phyloP scores from a whole-genome alignment of 1,140 invertebrate genomes.

The Paraescarpia echinospica region DNA sequence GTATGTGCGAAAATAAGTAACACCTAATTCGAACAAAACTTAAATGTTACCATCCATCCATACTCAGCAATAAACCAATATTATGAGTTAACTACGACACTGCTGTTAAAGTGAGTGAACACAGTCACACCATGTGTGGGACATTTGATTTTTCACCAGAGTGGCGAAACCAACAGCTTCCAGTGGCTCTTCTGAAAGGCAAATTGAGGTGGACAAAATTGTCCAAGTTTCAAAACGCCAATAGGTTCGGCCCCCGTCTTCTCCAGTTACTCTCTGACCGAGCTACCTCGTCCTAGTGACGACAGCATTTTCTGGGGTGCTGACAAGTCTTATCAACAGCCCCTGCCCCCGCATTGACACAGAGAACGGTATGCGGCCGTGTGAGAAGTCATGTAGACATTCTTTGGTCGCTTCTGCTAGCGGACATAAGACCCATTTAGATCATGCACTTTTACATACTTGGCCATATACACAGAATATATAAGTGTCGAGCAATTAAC shows the following conservation, averaged over 20 bases:
- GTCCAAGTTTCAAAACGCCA: no score
- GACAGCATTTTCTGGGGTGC: background rate
- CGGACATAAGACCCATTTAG: background rate
- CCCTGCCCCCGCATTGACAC: background rate
- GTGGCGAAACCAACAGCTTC: no score
- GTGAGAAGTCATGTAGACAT: background rate
- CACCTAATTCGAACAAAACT: background rate
- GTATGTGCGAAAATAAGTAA: background rate
- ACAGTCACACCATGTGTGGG: no score
- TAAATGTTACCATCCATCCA: no score
- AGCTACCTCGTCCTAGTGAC: background rate
- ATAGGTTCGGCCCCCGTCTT: no score
- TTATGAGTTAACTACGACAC: no score
- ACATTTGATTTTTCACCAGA: no score
- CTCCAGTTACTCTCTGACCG: no score
- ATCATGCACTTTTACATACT: background rate
- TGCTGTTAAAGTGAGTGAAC: no score
- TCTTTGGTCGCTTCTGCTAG: background rate
- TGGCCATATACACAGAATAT: background rate
- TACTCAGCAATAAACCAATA: no score
- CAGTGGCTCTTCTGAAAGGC: no score
- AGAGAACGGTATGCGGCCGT: background rate
- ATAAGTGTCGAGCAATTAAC: background rate
- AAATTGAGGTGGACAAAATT: no score
- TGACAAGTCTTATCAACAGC: background rate